A percentile compares a stretch with the other conserved stretches of the same genome.
phyloP scores from a whole-genome alignment of 1,140 invertebrate genomes.

The Leptinotarsa defecta region DNA sequence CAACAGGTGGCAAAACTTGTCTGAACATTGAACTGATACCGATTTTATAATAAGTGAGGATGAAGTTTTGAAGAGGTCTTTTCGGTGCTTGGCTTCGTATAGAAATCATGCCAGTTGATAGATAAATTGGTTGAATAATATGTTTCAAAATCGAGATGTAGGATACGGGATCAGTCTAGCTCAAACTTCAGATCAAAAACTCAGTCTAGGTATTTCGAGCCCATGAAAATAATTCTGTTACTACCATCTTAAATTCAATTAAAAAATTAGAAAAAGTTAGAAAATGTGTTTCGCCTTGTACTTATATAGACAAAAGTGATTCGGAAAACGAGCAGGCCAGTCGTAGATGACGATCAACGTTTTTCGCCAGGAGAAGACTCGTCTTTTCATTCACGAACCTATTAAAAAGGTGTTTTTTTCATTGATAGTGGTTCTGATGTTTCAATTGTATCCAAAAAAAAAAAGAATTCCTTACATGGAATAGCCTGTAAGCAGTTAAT shows the following conservation, averaged over 20 bases:
- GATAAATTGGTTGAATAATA: background rate
- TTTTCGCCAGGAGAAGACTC: no score
- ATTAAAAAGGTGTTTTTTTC: background rate
- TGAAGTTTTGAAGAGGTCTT: no score
- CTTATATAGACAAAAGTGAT: no score
- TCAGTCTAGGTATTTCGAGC: background rate
- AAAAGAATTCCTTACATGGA: background rate
- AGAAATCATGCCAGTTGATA: background rate
- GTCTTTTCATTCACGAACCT: background rate
- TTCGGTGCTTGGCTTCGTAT: no score
- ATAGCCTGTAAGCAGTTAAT: background rate
- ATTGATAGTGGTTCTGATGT: background rate
- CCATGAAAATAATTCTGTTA: background rate
- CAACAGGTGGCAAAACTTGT: no score
- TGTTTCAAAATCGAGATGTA: background rate
- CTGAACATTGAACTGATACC: no score
- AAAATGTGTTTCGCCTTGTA: slow-evolving; percentile 5
- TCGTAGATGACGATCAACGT: no score
- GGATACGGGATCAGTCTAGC: background rate
- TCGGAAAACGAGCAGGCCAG: no score
- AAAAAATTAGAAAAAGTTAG: background rate
- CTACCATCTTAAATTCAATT: background rate
- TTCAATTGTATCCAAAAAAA: background rate
- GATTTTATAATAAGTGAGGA: no score
- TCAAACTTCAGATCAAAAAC: background rate